phyloP scores from a whole-genome alignment of 2,888 invertebrate species.

The Vandiemenella viatica region DNA sequence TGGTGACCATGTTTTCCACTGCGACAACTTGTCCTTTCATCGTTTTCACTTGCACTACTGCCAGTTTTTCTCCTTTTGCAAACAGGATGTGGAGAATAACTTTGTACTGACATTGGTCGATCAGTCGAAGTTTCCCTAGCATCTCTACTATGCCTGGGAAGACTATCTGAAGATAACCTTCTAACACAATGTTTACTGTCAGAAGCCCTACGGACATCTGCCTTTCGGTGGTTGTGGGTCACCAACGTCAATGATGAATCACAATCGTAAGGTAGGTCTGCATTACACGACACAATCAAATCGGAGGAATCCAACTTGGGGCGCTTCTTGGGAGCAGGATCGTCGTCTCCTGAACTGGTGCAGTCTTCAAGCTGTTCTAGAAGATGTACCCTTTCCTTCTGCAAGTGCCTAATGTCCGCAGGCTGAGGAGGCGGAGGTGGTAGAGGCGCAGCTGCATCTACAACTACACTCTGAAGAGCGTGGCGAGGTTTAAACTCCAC shows the following conservation, averaged over 20 bases:
- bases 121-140: slow-evolving; percentile 9
- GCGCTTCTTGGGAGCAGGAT: slow-evolving; percentile 45
- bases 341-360: slow-evolving; percentile 52
- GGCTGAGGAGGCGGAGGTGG: slow-evolving; percentile 28
- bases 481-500: slow-evolving; percentile 30
- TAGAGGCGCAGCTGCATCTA: slow-evolving; percentile 23
- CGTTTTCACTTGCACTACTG: slow-evolving; percentile 20
- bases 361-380: slow-evolving; percentile 55
- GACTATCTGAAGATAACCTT: slow-evolving; percentile 36
- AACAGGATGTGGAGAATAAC: slow-evolving; percentile 30
- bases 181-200: slow-evolving; percentile 30
- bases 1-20: slow-evolving; percentile 26
- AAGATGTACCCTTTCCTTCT: slow-evolving; percentile 48
- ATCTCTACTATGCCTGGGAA: slow-evolving; percentile 8
- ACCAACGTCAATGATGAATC: neutral
- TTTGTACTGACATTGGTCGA: slow-evolving; percentile 14
- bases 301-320: slow-evolving; percentile 32
- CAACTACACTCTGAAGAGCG: slow-evolving; percentile 39
- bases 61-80: slow-evolving; percentile 40
- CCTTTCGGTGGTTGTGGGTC: slow-evolving; percentile 15
- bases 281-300: neutral
- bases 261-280: slow-evolving; percentile 5
- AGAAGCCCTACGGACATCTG: slow-evolving; percentile 37
- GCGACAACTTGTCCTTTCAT: slow-evolving; percentile 13
- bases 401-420: slow-evolving; percentile 48